Percentiles rank a stretch among this genome's conserved stretches.
Evolutionary conservation across 2,113 vertebrate genomes (phyloP).

Genomic region (Lepisosteus osseus): DNA sequence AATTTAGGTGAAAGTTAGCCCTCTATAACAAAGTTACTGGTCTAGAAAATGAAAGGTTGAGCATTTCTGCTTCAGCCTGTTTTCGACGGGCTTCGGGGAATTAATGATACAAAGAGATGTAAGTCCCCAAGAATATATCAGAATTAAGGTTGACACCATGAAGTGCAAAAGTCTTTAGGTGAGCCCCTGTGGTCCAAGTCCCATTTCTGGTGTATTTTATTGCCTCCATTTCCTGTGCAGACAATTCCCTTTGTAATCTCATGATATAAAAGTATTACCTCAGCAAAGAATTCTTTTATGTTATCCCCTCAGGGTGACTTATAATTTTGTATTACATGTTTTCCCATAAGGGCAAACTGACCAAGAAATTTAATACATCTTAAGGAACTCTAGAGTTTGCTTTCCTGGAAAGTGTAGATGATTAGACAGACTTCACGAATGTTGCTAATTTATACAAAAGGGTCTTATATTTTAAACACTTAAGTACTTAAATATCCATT

Average conservation of each 20-base stretch:
- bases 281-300: constrained; percentile 1
- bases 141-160: constrained; percentile 13
- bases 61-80: constrained; percentile 1
- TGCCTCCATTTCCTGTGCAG: constrained; percentile 7
- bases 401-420: too few species aligned
- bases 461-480: too few species aligned
- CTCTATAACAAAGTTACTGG: constrained; percentile 11
- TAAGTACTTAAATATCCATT: too few species aligned
- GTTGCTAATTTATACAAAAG: too few species aligned
- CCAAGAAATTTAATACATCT: too few species aligned
- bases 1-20: constrained; percentile 7
- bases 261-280: constrained; percentile 1
- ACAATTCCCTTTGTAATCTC: constrained; percentile 11
- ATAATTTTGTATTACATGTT: neutral
- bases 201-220: neutral
- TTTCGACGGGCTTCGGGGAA: constrained; percentile 14
- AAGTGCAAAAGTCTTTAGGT: constrained; percentile 4
- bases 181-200: neutral
- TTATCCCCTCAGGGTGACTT: neutral
- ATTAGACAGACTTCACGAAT: too few species aligned
- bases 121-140: constrained; percentile 8
- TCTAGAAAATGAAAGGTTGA: constrained; percentile 26
- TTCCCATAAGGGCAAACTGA: too few species aligned
- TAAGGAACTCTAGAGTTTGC: too few species aligned
- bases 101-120: constrained; percentile 12